Evolutionary conservation across 2,113 vertebrate genomes (phyloP), one percentile per base, ranked within the genome.

Genomic region (Clupea harengus): DNA sequence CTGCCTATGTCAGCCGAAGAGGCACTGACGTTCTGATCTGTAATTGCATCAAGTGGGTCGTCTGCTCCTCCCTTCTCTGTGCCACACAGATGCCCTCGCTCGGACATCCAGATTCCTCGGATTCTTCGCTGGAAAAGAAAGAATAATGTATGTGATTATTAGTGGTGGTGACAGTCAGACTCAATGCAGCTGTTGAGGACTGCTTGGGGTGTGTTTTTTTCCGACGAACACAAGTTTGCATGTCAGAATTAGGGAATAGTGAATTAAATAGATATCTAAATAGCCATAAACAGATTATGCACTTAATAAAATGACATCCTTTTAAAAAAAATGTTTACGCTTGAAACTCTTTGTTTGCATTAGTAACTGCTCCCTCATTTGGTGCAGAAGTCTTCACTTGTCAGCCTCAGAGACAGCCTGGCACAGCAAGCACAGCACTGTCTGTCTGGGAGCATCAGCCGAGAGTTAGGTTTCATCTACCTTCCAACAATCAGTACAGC

Each of bases 31-130:
- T 83, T 50, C 82, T 81, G 87, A 88, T n/a, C n/a, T 85, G 87
- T 88, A 90, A 88, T 88, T 89, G 86, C 85, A 81, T 57, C 81
- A 46, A 87, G 85, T 85, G 84, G 84, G 85, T 83, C 88, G 85
- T 88, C 75, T 81, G 67, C 86, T 88, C 85, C 82, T 80, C 81
- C n/a, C n/a, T 67, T 28, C 64, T 9, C 28, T 15, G 15, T 18
- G 49, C 46, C 32, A 67, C 46, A 80, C 15, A 85, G 47, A 78
- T 52, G n/a, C 50, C 67, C 84, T 39, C 7, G 64, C 64, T 13
- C 25, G 25, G 72, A 78, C 72, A 80, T 80, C 49, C 9, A 44
- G 13, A 85, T 80, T 78, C 28, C 67, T 52, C 45, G 11, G 13
- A 50, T 84, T 46, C 46, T 60, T 50, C 22, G 9, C 13, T 0